A percentile compares a stretch with the other conserved stretches of the same genome.
phyloP scores from a whole-genome alignment of 2,797 vertebrate genomes.

The Mormyrops attenuatus region DNA sequence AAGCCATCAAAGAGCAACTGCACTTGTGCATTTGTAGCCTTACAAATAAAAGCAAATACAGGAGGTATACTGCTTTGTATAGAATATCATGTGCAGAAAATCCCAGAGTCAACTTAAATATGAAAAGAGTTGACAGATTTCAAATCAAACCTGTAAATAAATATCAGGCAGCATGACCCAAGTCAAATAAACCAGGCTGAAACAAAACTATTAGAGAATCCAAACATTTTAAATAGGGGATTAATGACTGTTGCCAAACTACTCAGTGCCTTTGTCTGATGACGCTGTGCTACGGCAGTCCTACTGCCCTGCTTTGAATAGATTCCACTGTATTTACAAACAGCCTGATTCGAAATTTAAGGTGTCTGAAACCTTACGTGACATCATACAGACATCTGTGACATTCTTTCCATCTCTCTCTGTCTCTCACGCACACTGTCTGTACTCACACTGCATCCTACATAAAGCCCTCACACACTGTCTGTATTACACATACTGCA shows the following conservation, averaged over 20 bases:
- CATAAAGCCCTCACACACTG: background rate
- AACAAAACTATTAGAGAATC: background rate
- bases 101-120: background rate
- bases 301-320: background rate
- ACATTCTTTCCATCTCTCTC: slow-evolving; percentile 26
- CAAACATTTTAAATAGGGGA: background rate
- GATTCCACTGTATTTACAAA: background rate
- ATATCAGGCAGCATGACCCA: background rate
- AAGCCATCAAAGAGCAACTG: background rate
- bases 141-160: background rate
- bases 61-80: background rate
- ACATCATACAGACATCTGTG: slow-evolving; percentile 40
- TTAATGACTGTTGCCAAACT: background rate
- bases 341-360: background rate
- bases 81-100: background rate
- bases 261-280: background rate
- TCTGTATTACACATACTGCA: slow-evolving; percentile 7
- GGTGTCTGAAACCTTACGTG: background rate
- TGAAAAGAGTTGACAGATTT: slow-evolving; percentile 9
- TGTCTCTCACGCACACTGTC: slow-evolving; percentile 25
- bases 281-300: background rate
- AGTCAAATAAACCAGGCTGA: background rate
- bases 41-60: background rate
- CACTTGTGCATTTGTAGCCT: background rate
- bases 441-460: background rate